Percentiles rank a stretch among this genome's conserved stretches.
Evolutionary conservation across 2,888 invertebrate species (phyloP).

Genomic region (Tachystola acroxantha): DNA sequence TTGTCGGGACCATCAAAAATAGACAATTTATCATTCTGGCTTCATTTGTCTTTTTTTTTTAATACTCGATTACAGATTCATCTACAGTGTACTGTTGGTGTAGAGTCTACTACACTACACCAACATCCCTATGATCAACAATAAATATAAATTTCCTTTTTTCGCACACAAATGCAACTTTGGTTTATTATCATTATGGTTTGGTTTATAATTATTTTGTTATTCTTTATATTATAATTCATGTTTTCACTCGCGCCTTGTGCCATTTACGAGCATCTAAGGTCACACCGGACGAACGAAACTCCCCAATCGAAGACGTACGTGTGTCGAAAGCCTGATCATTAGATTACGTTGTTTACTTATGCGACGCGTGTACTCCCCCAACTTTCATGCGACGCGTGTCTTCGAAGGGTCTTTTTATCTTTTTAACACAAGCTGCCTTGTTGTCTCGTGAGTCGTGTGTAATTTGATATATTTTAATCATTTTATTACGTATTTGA

Average conservation of each 20-base stretch:
- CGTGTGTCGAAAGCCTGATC: constrained; percentile 25
- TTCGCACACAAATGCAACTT: too few species aligned
- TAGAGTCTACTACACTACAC: too few species aligned
- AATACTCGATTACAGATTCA: too few species aligned
- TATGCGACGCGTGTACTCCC: constrained; percentile 15
- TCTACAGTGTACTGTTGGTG: too few species aligned
- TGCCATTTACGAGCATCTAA: constrained; percentile 25
- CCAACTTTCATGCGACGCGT: constrained; percentile 12
- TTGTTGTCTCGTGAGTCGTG: background rate
- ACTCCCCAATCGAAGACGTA: constrained; percentile 19
- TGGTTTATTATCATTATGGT: too few species aligned
- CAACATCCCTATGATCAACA: too few species aligned
- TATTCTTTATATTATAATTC: background rate
- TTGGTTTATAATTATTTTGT: too few species aligned
- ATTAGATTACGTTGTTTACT: constrained; percentile 19
- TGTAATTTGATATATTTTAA: background rate
- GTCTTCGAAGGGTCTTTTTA: background rate
- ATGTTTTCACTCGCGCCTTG: constrained; percentile 12
- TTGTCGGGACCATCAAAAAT: too few species aligned
- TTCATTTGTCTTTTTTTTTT: too few species aligned
- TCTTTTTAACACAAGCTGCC: background rate
- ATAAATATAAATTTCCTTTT: too few species aligned
- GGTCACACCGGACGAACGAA: constrained; percentile 32
- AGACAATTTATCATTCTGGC: too few species aligned
- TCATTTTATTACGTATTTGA: too few species aligned